Percentiles rank a stretch among this genome's conserved stretches.
Conservation (phyloP, 2,113 vertebrate genomes). For the Phrynocephalus versicolor region DNA sequence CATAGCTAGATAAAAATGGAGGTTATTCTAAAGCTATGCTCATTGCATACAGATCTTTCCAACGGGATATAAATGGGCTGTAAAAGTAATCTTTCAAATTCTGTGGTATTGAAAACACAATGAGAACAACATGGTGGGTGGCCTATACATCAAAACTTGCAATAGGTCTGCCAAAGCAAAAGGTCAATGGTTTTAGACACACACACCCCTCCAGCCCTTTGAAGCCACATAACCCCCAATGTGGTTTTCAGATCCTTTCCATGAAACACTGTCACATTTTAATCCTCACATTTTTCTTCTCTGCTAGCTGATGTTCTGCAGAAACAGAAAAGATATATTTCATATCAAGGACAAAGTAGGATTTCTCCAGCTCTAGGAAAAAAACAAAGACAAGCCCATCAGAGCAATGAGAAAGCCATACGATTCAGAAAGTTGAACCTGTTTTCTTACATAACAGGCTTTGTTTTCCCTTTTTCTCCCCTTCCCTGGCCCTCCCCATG, state of each 20-base stretch:
- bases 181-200: slow-evolving; percentile 35
- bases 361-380: slow-evolving; percentile 41
- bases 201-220: not conserved
- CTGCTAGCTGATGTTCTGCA: not conserved
- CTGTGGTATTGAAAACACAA: slow-evolving; percentile 36
- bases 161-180: slow-evolving; percentile 31
- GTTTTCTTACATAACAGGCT: slow-evolving; percentile 30
- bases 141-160: slow-evolving; percentile 11
- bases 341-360: slow-evolving; percentile 29
- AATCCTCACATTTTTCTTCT: slow-evolving; percentile 46
- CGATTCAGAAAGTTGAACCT: slow-evolving; percentile 36
- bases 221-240: slow-evolving; percentile 25
- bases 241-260: slow-evolving; percentile 12
- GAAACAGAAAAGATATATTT: slow-evolving; percentile 34
- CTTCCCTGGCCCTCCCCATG: not conserved
- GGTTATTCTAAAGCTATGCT: slow-evolving; percentile 25
- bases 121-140: slow-evolving; percentile 30
- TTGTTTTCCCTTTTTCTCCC: not conserved
- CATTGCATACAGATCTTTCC: slow-evolving; percentile 42
- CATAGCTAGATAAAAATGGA: not conserved
- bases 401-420: slow-evolving; percentile 33
- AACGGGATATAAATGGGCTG: slow-evolving; percentile 34
- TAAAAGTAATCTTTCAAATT: slow-evolving; percentile 46
- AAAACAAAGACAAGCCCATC: slow-evolving; percentile 40
- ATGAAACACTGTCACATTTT: slow-evolving; percentile 43